Conservation (phyloP, 2,888 invertebrate species). For the Tachina lurida region DNA sequence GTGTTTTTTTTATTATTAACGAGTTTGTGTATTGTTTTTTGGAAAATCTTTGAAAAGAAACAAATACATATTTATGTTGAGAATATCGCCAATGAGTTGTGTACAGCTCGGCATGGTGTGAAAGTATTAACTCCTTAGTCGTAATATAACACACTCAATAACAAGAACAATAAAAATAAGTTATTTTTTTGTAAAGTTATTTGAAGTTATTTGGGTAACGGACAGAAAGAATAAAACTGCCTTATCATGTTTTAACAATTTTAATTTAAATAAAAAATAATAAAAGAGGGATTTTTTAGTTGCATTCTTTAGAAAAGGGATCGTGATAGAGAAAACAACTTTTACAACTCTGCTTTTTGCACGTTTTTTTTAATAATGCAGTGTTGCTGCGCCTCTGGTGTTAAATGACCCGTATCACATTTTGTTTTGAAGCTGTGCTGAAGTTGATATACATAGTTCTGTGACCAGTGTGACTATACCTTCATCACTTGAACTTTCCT, state of each 20-base stretch:
- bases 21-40: not conserved
- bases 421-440: too few species aligned
- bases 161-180: constrained; percentile 14
- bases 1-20: not conserved
- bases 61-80: not conserved
- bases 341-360: too few species aligned
- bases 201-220: not conserved
- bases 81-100: not conserved
- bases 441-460: too few species aligned
- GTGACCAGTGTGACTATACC: too few species aligned
- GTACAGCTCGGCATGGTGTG: constrained; percentile 43
- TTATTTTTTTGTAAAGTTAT: constrained; percentile 36
- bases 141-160: constrained; percentile 43
- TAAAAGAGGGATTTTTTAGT: not conserved
- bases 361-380: too few species aligned
- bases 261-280: not conserved
- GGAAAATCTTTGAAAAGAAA: constrained; percentile 8
- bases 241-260: constrained; percentile 50
- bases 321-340: too few species aligned
- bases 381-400: too few species aligned
- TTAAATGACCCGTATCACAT: too few species aligned
- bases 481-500: too few species aligned
- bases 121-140: constrained; percentile 53
- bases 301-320: too few species aligned
- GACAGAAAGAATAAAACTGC: constrained; percentile 19